Conservation (phyloP, 2,113 vertebrate species). For the Spheniscus mendiculus region DNA sequence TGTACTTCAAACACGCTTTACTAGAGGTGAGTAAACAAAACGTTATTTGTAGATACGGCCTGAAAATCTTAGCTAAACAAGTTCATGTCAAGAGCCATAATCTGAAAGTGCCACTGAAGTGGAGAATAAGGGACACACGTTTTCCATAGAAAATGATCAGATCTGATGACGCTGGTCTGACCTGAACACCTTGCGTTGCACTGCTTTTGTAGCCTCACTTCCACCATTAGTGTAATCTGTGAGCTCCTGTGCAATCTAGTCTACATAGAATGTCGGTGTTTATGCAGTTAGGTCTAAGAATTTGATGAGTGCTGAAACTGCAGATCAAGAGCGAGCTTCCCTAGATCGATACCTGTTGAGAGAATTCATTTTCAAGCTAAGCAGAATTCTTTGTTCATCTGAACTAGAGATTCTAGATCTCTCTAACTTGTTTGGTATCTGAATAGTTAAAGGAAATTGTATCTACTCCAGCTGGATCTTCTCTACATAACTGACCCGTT, state of each 20-base stretch:
- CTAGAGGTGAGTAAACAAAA: neutral
- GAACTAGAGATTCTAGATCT: neutral
- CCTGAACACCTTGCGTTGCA: neutral
- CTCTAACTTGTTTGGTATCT: constrained; percentile 12
- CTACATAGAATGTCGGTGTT: accelerated
- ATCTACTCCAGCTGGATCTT: constrained; percentile 75
- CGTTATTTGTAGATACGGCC: accelerated
- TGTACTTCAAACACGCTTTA: neutral
- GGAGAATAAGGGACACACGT: neutral
- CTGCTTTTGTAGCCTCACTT: neutral
- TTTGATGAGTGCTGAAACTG: neutral
- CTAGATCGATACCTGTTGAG: accelerated
- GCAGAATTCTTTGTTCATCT: neutral
- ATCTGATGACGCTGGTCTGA: neutral
- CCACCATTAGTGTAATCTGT: neutral
- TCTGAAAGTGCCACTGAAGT: neutral
- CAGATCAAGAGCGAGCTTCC: neutral
- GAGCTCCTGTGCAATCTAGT: neutral
- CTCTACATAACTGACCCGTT: constrained; percentile 76
- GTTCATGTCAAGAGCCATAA: neutral
- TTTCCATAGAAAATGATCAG: neutral
- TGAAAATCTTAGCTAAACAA: neutral
- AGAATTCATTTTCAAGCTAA: neutral
- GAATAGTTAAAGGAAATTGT: constrained; percentile 73
- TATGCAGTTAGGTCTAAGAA: neutral